phyloP scores from a whole-genome alignment of 2,888 invertebrate species.

The Lepeophtheirus nordmannii region DNA sequence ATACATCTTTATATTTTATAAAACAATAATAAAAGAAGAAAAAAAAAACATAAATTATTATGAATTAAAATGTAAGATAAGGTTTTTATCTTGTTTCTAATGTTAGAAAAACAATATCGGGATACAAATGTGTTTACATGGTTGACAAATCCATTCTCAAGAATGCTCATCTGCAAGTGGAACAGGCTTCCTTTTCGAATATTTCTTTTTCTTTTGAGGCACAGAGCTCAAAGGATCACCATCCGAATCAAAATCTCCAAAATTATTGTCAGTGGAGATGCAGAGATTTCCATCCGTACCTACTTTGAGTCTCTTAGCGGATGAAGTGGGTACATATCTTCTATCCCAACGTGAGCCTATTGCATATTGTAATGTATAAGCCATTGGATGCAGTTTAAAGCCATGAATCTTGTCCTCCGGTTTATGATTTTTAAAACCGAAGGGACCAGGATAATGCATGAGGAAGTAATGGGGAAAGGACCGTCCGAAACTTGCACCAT shows the following conservation, averaged over 20 bases:
- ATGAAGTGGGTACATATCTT: background rate
- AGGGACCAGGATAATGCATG: background rate
- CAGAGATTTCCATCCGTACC: background rate
- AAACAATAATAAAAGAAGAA: too few species aligned
- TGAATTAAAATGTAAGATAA: too few species aligned
- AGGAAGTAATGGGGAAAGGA: background rate
- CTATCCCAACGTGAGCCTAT: background rate
- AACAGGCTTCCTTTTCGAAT: too few species aligned
- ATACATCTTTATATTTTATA: too few species aligned
- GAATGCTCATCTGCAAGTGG: too few species aligned
- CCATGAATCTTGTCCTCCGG: background rate
- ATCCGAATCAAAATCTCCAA: background rate
- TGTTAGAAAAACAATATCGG: too few species aligned
- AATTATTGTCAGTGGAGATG: background rate
- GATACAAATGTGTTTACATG: too few species aligned
- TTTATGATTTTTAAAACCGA: background rate
- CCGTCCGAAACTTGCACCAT: background rate
- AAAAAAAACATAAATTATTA: too few species aligned
- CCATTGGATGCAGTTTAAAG: background rate
- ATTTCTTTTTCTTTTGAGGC: too few species aligned
- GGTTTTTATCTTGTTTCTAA: too few species aligned
- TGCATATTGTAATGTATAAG: background rate
- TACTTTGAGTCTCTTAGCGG: background rate
- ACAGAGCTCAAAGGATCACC: background rate
- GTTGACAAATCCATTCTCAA: too few species aligned